Percentiles rank a stretch among this genome's conserved stretches.
Evolutionary conservation across 2,797 vertebrate genomes (phyloP).

Genomic region (Scleropages formosus): DNA sequence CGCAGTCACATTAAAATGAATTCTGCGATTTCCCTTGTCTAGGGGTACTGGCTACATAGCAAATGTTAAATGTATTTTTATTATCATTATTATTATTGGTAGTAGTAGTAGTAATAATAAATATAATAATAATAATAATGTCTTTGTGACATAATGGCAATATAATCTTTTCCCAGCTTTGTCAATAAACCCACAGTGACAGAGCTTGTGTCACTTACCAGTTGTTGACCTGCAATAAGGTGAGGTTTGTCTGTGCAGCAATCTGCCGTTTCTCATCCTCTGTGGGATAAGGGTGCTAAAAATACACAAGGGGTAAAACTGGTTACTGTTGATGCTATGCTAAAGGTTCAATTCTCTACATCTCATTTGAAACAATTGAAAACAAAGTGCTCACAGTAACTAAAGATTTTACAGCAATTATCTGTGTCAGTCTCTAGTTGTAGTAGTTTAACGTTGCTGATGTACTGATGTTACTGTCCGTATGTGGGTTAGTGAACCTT

Average conservation of each 20-base stretch:
- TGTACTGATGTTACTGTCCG: too few relatives aligned
- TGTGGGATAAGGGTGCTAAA: slow-evolving; percentile 94
- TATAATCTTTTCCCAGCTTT: not conserved
- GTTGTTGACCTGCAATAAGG: slow-evolving; percentile 98
- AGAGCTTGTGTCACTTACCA: slow-evolving; percentile 76
- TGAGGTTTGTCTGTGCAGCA: slow-evolving; percentile 92
- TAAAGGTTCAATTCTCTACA: too few relatives aligned
- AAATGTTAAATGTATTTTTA: too few relatives aligned
- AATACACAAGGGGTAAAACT: slow-evolving; percentile 11
- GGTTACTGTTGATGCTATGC: too few relatives aligned
- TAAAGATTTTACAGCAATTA: too few relatives aligned
- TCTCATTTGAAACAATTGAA: too few relatives aligned
- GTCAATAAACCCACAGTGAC: not conserved
- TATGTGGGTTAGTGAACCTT: too few relatives aligned
- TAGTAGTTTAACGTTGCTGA: too few relatives aligned
- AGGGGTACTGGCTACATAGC: not conserved
- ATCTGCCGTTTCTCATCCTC: slow-evolving; percentile 98
- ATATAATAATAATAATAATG: not conserved
- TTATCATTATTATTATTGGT: too few relatives aligned
- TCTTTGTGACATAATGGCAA: not conserved
- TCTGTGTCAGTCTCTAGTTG: too few relatives aligned
- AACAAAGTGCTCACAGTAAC: too few relatives aligned
- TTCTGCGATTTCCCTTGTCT: slow-evolving; percentile 3
- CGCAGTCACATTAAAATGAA: not conserved
- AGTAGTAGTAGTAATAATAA: too few relatives aligned